phyloP scores from a whole-genome alignment of 2,113 vertebrate species.

The Rhinoderma darwinii region DNA sequence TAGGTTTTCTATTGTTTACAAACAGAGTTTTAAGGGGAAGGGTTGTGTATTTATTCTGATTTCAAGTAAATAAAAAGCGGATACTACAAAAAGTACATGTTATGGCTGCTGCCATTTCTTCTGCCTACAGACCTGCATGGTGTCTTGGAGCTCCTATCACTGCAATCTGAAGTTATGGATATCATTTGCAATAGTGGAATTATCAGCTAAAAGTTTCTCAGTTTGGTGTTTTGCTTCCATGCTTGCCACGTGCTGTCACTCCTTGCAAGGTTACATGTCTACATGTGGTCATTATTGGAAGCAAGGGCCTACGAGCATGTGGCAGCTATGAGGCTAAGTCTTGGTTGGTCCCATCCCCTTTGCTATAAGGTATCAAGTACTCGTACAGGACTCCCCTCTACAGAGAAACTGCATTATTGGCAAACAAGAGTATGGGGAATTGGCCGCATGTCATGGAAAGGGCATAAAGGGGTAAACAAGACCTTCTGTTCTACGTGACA shows the following conservation, averaged over 20 bases:
- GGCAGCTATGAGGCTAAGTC: too few relatives aligned
- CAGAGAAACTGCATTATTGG: too few relatives aligned
- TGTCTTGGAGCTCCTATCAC: not conserved
- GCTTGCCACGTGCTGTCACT: not conserved
- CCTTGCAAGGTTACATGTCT: not conserved
- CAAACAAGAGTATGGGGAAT: too few relatives aligned
- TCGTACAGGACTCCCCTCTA: too few relatives aligned
- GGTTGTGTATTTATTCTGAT: conserved; percentile 56
- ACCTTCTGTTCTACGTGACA: too few relatives aligned
- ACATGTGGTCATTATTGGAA: not conserved
- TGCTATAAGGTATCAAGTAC: too few relatives aligned
- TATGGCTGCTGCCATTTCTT: not conserved
- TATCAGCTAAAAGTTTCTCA: not conserved
- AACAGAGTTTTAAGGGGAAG: conserved; percentile 19
- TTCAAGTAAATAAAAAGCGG: conserved; percentile 48
- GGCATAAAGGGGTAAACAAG: too few relatives aligned
- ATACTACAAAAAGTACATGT: not conserved
- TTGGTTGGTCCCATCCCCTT: too few relatives aligned
- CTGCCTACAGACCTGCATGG: not conserved
- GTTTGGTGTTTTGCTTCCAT: not conserved
- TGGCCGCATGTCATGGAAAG: too few relatives aligned
- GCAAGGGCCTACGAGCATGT: too few relatives aligned
- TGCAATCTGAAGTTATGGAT: not conserved
- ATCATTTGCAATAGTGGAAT: not conserved
- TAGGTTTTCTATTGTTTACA: conserved; percentile 58